phyloP scores from a whole-genome alignment of 2,888 invertebrate genomes.

The Nipponacmea schrenckii region DNA sequence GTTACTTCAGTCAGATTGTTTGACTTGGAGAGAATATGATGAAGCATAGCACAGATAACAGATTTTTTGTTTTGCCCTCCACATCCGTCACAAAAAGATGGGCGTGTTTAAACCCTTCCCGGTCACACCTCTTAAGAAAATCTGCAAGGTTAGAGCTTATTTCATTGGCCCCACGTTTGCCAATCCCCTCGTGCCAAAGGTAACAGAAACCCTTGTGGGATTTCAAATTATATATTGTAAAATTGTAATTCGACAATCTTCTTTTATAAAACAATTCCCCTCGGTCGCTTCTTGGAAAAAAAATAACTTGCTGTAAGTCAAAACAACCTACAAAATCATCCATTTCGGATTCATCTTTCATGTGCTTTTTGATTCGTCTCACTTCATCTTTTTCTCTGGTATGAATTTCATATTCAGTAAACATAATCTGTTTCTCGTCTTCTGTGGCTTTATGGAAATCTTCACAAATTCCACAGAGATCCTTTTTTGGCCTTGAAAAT shows the following conservation, averaged over 20 bases:
- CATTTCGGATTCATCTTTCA: not conserved
- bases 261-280: not conserved
- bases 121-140: not conserved
- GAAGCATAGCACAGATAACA: no score
- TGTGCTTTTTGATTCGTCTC: not conserved
- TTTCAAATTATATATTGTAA: not conserved
- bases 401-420: not conserved
- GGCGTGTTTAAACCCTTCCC: not conserved
- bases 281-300: not conserved
- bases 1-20: no score
- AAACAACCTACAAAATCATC: not conserved
- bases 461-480: not conserved
- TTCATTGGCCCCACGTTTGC: not conserved
- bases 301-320: not conserved
- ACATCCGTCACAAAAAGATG: no score
- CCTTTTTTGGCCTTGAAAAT: not conserved
- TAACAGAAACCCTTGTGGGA: not conserved
- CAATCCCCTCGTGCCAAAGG: not conserved
- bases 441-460: not conserved
- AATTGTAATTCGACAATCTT: not conserved
- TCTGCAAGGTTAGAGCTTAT: not conserved
- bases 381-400: not conserved
- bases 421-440: not conserved
- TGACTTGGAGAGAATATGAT: no score
- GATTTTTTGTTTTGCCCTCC: no score